phyloP scores from a whole-genome alignment of 2,797 vertebrate genomes.

The Sus cebifrons region DNA sequence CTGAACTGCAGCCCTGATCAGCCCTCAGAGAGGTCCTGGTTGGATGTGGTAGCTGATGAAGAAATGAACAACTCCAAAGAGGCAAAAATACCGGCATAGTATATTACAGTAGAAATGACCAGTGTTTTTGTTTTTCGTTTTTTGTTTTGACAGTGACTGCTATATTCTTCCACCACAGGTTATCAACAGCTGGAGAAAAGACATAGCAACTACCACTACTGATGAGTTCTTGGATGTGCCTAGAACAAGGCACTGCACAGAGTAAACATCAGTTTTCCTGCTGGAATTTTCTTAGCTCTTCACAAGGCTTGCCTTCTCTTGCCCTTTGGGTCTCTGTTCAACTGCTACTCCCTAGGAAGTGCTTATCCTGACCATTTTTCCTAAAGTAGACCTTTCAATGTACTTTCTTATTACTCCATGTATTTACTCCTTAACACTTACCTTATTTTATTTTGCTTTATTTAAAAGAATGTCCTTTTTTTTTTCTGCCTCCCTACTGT shows the following conservation, averaged over 20 bases:
- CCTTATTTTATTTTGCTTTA: not conserved
- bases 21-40: not conserved
- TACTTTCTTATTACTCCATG: not conserved
- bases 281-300: not conserved
- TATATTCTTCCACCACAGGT: not conserved
- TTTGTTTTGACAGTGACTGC: not conserved
- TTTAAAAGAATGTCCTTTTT: not conserved
- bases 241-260: not conserved
- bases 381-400: not conserved
- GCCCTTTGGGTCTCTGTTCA: not conserved
- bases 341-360: not conserved
- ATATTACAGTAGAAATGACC: slow-evolving; percentile 29
- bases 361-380: not conserved
- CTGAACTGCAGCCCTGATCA: not conserved
- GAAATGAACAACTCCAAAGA: slow-evolving; percentile 65
- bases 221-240: slow-evolving; percentile 2
- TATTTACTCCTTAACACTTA: not conserved
- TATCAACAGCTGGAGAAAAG: slow-evolving; percentile 37
- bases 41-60: slow-evolving; percentile 29
- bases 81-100: slow-evolving; percentile 28
- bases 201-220: not conserved
- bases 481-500: not conserved
- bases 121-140: not conserved
- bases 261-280: not conserved
- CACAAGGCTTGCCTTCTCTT: not conserved